Base-by-base conservation (phyloP, 2,113 vertebrate genomes). In the Crotalus tigris region DNA sequence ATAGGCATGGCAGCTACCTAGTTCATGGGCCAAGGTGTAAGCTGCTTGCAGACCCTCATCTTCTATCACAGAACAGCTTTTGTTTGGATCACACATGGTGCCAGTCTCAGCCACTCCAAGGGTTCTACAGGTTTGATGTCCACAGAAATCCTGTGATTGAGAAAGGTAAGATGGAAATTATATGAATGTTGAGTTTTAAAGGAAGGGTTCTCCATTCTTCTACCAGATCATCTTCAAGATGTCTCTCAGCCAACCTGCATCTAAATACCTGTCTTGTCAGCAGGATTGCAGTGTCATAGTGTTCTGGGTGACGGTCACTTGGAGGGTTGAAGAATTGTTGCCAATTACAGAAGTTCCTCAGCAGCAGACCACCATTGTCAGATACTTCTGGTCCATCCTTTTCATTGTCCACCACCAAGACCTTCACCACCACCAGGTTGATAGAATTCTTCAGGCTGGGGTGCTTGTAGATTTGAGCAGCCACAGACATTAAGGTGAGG, bases 341-440 rank as follows among this genome's bases (percentile, higher is more conserved):
- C 99, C 99, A 99, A 94, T 93, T 98, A 96, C 99, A 99, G 98
- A 99, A 99, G 97, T 98, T 99, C 13, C 99, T 97, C n/a, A 99
- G 97, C 0, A 98, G 98, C 39, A 99, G 97, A 0, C 98, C 98
- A 0, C 98, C 99, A 0, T 99, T 99, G 96, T 98, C 98, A 0
- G 99, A 99, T 39, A 99, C 96, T 75, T 97, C 96, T 0, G 99
- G 99, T 17, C 99, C 99, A 0, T 91, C 96, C 0, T 97, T 97
- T 2, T 97, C 97, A 0, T 99, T 98, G 46, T 99, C 98, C 92
- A 99, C 97, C 21, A 99, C 97, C 95, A 99, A 91, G 96, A 99
- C 97, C 96, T 99, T 99, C 75, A 99, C 99, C 96, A 99, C 98
- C 95, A 99, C 98, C 94, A 99, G 93, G 96, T 94, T 98, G 90